phyloP scores from a whole-genome alignment of 2,113 vertebrate species.

The Sinocyclocheilus rhinocerous region DNA sequence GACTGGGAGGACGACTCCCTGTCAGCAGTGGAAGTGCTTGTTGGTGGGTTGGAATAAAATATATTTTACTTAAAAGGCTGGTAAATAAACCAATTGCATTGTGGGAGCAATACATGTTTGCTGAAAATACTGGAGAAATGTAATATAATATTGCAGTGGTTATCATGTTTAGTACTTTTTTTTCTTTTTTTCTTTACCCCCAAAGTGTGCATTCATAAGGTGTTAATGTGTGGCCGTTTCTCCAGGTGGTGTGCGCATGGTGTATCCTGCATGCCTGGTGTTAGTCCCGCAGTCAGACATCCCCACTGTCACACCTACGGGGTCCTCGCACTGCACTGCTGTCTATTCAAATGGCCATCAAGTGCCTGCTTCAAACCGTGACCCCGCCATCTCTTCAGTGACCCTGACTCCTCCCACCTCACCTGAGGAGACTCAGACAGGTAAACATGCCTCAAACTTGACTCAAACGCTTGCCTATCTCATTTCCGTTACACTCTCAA shows the following conservation, averaged over 20 bases:
- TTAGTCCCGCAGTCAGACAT: constrained; percentile 95
- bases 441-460: constrained; percentile 66
- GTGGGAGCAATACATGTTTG: neutral
- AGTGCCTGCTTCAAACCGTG: constrained; percentile 96
- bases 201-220: neutral
- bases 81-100: neutral
- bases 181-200: neutral
- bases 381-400: constrained; percentile 96
- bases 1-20: constrained; percentile 97
- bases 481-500: neutral
- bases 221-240: neutral
- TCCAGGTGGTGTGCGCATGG: constrained; percentile 94
- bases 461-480: neutral
- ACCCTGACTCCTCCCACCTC: constrained; percentile 96
- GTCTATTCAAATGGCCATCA: constrained; percentile 91
- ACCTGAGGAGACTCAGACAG: constrained; percentile 94
- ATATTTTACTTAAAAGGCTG: neutral
- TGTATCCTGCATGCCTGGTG: constrained; percentile 94
- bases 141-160: neutral
- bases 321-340: constrained; percentile 89
- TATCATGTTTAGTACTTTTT: neutral
- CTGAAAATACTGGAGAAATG: neutral
- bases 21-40: constrained; percentile 96
- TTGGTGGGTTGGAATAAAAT: constrained; percentile 78
- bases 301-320: constrained; percentile 84